Evolutionary conservation across 2,113 vertebrate genomes (phyloP).

Genomic region (Nematolebias whitei): DNA sequence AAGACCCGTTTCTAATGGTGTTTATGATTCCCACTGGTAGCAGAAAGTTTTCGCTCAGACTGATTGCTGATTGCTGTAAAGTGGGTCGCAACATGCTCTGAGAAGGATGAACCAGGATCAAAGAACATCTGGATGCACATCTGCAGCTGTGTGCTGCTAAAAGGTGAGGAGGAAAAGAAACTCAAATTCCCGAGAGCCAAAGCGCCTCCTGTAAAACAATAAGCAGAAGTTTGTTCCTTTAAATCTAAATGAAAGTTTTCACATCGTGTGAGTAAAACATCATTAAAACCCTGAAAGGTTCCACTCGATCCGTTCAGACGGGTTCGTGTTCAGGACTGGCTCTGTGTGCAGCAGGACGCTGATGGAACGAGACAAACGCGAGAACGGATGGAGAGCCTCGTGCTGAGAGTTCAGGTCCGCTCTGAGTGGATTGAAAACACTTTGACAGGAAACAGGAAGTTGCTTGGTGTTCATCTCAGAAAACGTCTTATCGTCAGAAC

Average conservation of each 20-base stretch:
- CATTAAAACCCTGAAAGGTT: neutral
- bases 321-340: too few species aligned
- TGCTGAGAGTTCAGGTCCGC: too few species aligned
- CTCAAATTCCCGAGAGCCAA: neutral
- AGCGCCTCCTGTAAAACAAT: too few species aligned
- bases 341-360: neutral
- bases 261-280: neutral
- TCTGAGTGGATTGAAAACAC: too few species aligned
- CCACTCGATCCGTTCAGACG: too few species aligned
- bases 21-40: too few species aligned
- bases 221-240: neutral
- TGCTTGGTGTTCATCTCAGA: too few species aligned
- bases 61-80: neutral
- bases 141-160: neutral
- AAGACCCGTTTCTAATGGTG: too few species aligned
- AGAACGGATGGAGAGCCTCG: conserved; percentile 5
- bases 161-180: neutral
- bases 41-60: too few species aligned
- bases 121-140: neutral
- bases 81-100: neutral
- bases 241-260: too few species aligned
- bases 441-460: too few species aligned
- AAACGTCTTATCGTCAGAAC: too few species aligned
- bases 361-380: conserved; percentile 44
- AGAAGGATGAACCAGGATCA: neutral